Evolutionary conservation across 2,113 vertebrate species (phyloP).

Genomic region (Alces alces): DNA sequence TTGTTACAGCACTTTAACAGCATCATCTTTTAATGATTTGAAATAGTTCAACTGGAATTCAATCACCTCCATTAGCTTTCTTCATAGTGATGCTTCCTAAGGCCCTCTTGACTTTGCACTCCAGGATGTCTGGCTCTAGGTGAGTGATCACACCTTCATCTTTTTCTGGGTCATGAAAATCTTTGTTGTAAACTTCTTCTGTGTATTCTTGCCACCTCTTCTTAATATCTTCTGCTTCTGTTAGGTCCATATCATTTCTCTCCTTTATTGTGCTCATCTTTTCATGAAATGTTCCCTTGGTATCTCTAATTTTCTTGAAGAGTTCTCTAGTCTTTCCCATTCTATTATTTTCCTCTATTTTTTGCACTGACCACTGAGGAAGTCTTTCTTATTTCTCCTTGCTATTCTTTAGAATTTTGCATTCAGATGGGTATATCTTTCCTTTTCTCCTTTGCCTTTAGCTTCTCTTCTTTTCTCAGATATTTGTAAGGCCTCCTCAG

Average conservation of each 20-base stretch:
- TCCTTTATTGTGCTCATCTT: background rate
- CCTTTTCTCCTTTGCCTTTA: background rate
- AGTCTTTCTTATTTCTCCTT: background rate
- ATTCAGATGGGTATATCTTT: background rate
- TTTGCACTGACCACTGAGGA: background rate
- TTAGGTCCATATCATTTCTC: background rate
- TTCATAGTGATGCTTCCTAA: background rate
- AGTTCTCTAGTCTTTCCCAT: background rate
- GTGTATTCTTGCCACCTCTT: background rate
- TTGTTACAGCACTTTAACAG: background rate
- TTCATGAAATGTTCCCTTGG: background rate
- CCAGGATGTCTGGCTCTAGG: background rate
- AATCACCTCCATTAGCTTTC: background rate
- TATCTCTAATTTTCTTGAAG: background rate
- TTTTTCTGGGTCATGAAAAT: background rate
- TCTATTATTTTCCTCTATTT: background rate
- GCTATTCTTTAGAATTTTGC: background rate
- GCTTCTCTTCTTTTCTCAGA: background rate
- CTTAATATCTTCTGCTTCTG: background rate
- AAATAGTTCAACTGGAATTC: background rate
- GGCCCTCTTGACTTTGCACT: background rate
- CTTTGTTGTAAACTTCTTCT: background rate
- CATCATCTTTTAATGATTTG: background rate
- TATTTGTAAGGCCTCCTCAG: background rate
- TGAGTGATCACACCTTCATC: background rate